Conservation (phyloP, 2,888 invertebrate genomes). For the Drosophila falleni region DNA sequence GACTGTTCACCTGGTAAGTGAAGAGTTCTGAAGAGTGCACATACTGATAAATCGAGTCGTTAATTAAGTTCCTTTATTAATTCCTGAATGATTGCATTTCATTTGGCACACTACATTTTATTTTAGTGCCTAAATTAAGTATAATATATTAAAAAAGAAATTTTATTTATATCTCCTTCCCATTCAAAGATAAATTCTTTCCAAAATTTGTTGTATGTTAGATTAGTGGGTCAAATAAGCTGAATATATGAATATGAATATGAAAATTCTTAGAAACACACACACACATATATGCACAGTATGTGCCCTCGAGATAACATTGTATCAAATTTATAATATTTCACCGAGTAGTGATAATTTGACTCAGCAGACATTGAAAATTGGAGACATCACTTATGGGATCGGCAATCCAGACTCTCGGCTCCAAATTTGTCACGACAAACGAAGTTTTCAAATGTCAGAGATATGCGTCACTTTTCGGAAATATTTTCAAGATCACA, state of each 20-base stretch:
- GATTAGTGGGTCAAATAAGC: not conserved
- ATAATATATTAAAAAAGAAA: too few relatives aligned
- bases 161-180: too few relatives aligned
- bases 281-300: not conserved
- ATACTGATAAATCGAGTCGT: slow-evolving; percentile 32
- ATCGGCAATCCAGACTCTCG: not conserved
- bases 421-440: not conserved
- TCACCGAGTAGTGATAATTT: slow-evolving; percentile 18
- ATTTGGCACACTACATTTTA: not conserved
- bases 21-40: not conserved
- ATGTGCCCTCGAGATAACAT: slow-evolving; percentile 15
- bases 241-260: too few relatives aligned
- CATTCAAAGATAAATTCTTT: too few relatives aligned
- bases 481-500: too few relatives aligned
- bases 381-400: slow-evolving; percentile 3
- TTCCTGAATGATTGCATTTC: slow-evolving; percentile 4
- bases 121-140: too few relatives aligned
- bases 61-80: slow-evolving; percentile 8
- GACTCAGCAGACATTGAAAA: slow-evolving; percentile 4
- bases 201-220: too few relatives aligned
- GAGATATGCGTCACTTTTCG: too few relatives aligned
- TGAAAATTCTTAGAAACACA: too few relatives aligned
- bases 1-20: slow-evolving; percentile 81
- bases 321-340: slow-evolving; percentile 15
- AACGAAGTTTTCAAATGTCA: too few relatives aligned